Percentiles rank a stretch among this genome's conserved stretches.
Evolutionary conservation across 2,113 vertebrate species (phyloP).

Genomic region (Microtus oregoni): DNA sequence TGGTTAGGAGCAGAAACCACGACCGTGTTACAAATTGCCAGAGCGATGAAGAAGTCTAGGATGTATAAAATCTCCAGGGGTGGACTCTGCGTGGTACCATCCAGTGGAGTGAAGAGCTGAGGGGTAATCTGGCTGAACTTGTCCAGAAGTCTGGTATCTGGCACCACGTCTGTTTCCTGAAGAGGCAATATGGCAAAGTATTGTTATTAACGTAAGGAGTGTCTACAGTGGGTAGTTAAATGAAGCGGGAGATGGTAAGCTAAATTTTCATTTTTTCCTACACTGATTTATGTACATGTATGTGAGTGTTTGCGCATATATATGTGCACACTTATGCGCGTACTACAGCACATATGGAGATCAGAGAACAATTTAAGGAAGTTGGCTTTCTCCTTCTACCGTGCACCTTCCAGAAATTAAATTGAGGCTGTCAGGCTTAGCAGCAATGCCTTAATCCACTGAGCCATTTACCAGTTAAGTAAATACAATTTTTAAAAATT

Average conservation of each 20-base stretch:
- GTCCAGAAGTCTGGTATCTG: slow-evolving; percentile 90
- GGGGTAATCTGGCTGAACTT: slow-evolving; percentile 89
- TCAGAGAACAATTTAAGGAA: background rate
- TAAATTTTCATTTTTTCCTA: background rate
- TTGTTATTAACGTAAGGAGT: background rate
- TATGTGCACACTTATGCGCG: background rate
- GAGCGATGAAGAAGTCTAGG: slow-evolving; percentile 94
- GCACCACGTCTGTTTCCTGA: slow-evolving; percentile 94
- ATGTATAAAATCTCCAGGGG: slow-evolving; percentile 88
- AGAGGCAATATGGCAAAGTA: slow-evolving; percentile 53
- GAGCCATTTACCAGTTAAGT: background rate
- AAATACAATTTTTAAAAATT: background rate
- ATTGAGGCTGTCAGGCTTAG: background rate
- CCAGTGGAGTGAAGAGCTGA: slow-evolving; percentile 49
- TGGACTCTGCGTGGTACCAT: slow-evolving; percentile 50
- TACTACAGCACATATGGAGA: background rate
- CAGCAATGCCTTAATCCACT: background rate
- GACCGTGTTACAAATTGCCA: slow-evolving; percentile 96
- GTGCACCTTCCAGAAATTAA: background rate
- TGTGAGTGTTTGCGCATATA: background rate
- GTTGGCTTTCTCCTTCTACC: background rate
- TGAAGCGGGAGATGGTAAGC: background rate
- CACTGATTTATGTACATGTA: background rate
- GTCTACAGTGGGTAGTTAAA: background rate
- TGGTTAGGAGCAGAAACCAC: slow-evolving; percentile 93